A percentile compares a stretch with the other conserved stretches of the same genome.
These are phyloP conservation scores for Barnardius zonarius DNA, from an alignment of 2,113 vertebrate species.

Conservation along the genomic window DNA sequence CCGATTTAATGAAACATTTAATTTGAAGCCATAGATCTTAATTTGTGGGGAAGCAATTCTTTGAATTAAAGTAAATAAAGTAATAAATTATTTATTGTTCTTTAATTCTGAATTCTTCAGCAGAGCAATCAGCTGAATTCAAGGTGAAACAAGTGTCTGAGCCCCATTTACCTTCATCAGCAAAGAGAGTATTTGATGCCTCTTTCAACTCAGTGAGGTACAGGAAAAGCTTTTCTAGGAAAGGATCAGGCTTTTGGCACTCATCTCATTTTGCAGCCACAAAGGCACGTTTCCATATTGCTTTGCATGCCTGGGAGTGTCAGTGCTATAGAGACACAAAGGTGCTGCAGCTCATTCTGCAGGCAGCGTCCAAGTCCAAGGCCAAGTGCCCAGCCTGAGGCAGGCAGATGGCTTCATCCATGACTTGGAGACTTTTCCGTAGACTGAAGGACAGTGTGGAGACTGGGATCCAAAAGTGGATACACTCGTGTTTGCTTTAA, in stretches of 20 bases:
- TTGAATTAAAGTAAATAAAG: slow-evolving; percentile 60
- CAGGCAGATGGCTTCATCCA: background rate
- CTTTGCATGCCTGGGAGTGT: background rate
- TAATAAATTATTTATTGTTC: slow-evolving; percentile 61
- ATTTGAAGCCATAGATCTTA: slow-evolving; percentile 62
- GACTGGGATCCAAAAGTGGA: background rate
- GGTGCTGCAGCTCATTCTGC: background rate
- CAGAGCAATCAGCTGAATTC: background rate
- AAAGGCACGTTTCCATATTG: background rate
- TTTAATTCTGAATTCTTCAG: slow-evolving; percentile 46
- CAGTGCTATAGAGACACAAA: background rate
- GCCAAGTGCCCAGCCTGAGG: background rate
- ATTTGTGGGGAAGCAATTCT: slow-evolving; percentile 36
- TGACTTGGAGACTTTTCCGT: background rate
- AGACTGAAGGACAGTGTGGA: background rate
- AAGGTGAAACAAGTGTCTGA: background rate
- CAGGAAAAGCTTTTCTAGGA: background rate
- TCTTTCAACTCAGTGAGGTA: background rate
- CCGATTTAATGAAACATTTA: slow-evolving; percentile 68
- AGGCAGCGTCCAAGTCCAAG: background rate
- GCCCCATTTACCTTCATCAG: background rate
- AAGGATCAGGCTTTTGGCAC: background rate
- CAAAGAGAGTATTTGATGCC: background rate
- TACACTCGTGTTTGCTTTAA: background rate
- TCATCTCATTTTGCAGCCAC: background rate